A percentile compares a stretch with the other conserved stretches of the same genome.
Conservation (phyloP, 2,888 invertebrate species). For the Cyaniris semiargus region DNA sequence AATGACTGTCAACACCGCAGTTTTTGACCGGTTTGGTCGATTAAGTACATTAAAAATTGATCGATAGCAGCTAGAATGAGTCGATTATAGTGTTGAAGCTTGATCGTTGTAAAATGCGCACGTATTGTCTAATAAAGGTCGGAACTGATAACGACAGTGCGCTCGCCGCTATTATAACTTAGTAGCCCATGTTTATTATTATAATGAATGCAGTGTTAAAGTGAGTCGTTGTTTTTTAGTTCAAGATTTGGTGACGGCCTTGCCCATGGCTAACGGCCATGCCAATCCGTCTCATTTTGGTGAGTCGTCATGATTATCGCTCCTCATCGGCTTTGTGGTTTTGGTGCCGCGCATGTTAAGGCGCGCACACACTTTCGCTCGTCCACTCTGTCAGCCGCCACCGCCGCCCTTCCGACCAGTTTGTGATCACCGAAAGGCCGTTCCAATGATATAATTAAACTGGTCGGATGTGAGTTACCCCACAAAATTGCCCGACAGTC, state of each 20-base stretch:
- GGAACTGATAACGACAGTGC: slow-evolving; percentile 40
- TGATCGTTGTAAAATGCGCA: slow-evolving; percentile 31
- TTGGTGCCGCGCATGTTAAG: slow-evolving; percentile 70
- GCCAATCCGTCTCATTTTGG: slow-evolving; percentile 80
- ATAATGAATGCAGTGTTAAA: slow-evolving; percentile 73
- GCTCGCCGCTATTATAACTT: slow-evolving; percentile 37
- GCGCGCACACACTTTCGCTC: slow-evolving; percentile 61
- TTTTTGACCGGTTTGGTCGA: slow-evolving; percentile 52
- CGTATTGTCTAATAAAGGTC: not conserved
- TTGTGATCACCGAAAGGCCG: slow-evolving; percentile 15
- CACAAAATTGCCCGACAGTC: not conserved
- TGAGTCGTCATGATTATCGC: slow-evolving; percentile 75
- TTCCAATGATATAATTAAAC: not conserved
- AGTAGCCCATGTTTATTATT: slow-evolving; percentile 50
- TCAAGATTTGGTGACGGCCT: slow-evolving; percentile 81
- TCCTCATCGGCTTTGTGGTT: slow-evolving; percentile 77
- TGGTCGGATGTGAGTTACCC: slow-evolving; percentile 9
- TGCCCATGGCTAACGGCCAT: slow-evolving; percentile 80
- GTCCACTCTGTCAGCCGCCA: slow-evolving; percentile 45
- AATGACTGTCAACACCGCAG: slow-evolving; percentile 55
- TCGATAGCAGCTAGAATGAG: slow-evolving; percentile 39
- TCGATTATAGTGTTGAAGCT: slow-evolving; percentile 36
- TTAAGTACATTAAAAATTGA: slow-evolving; percentile 37
- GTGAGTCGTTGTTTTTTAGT: slow-evolving; percentile 79
- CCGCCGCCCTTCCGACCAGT: slow-evolving; percentile 31